A percentile compares a stretch with the other conserved stretches of the same genome.
phyloP scores from a whole-genome alignment of 2,113 vertebrate genomes.

The Myotis yumanensis region DNA sequence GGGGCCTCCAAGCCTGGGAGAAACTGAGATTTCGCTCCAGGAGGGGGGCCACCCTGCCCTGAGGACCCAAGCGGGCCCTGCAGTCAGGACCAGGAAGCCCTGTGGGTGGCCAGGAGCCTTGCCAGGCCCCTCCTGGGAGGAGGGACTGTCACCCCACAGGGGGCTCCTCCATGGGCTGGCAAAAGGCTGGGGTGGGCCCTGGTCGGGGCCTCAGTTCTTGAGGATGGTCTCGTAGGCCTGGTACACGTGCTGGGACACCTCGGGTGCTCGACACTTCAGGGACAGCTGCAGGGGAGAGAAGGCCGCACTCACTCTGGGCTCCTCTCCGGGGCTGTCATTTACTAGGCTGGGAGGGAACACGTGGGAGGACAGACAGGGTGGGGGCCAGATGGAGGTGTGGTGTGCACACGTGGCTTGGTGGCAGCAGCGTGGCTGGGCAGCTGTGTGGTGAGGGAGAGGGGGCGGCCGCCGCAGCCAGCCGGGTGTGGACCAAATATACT shows the following conservation, averaged over 20 bases:
- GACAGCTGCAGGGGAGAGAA: conserved; percentile 86
- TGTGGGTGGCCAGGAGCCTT: background rate
- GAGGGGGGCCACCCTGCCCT: background rate
- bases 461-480: background rate
- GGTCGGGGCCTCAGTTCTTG: conserved; percentile 89
- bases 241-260: conserved; percentile 93
- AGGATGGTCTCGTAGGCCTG: conserved; percentile 94
- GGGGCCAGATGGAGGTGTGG: background rate
- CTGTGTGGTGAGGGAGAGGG: conserved; percentile 51
- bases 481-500: conserved; percentile 40
- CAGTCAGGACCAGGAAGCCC: background rate
- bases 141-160: background rate
- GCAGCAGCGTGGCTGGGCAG: conserved; percentile 11
- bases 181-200: conserved; percentile 24
- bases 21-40: background rate
- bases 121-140: background rate
- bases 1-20: background rate
- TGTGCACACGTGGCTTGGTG: background rate
- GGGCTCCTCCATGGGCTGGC: background rate
- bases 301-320: background rate
- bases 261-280: conserved; percentile 94
- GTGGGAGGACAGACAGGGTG: background rate
- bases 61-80: background rate
- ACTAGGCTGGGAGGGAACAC: background rate
- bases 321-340: background rate